These are phyloP conservation scores for Chirona hameri DNA, from an alignment of 2,888 invertebrate genomes.

Conservation along the genomic window DNA sequence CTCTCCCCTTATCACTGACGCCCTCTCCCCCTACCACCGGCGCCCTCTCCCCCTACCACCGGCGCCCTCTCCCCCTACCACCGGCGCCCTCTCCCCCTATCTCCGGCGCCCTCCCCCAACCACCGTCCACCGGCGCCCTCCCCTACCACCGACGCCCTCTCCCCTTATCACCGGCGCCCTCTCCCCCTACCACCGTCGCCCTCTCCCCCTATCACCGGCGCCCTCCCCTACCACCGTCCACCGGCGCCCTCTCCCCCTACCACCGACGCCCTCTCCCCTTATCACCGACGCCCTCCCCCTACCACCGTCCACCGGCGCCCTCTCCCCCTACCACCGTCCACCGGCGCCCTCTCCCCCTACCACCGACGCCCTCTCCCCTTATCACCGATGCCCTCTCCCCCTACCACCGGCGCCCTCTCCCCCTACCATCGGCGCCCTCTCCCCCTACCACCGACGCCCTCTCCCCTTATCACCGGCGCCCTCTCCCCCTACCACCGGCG, in stretches of 20 bases:
- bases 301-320: neutral
- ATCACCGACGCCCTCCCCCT: too few species aligned
- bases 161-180: neutral
- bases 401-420: neutral
- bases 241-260: neutral
- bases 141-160: too few species aligned
- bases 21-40: neutral
- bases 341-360: conserved; percentile 42
- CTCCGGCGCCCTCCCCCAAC: neutral
- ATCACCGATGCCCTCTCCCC: neutral
- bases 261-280: neutral
- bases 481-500: neutral
- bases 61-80: neutral
- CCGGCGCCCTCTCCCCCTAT: neutral
- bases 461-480: neutral
- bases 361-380: conserved; percentile 77
- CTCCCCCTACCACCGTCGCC: neutral
- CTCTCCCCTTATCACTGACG: too few species aligned
- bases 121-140: too few species aligned
- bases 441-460: too few species aligned
- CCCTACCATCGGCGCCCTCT: too few species aligned
- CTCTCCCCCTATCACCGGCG: neutral
- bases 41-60: neutral
- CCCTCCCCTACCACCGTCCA: neutral
- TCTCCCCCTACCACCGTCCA: neutral